Evolutionary conservation across 2,888 invertebrate genomes (phyloP).

Genomic region (Pherbina coryleti): DNA sequence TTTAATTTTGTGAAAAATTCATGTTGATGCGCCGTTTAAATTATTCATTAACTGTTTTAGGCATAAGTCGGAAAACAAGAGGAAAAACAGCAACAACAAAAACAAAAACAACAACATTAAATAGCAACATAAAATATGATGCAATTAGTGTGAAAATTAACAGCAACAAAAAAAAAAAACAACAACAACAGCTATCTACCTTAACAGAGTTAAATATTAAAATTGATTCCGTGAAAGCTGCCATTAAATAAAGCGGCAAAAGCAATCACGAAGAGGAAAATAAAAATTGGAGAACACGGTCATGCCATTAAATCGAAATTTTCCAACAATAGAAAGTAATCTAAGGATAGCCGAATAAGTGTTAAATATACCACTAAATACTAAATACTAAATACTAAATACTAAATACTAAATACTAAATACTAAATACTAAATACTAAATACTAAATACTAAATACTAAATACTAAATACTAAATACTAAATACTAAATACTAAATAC

Average conservation of each 20-base stretch:
- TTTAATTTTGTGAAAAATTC: no score
- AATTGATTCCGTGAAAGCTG: background rate
- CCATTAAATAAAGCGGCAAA: background rate
- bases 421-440: no score
- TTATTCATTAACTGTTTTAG: background rate
- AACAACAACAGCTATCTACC: background rate
- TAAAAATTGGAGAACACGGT: no score
- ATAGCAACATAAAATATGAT: conserved; percentile 2
- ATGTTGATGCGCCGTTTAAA: background rate
- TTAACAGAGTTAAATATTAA: conserved; percentile 1
- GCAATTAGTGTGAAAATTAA: conserved; percentile 2
- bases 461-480: no score
- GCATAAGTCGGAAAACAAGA: background rate
- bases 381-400: no score
- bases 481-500: no score
- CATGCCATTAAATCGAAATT: no score
- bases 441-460: no score
- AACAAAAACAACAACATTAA: background rate
- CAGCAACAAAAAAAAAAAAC: background rate
- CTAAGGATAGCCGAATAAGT: no score
- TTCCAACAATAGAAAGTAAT: no score
- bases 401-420: no score
- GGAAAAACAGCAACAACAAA: background rate
- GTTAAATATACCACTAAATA: no score
- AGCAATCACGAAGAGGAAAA: background rate